Percentiles rank a stretch among this genome's conserved stretches.
Conservation (phyloP, 2,888 invertebrate genomes). For the Hirtodrosophila alboralis region DNA sequence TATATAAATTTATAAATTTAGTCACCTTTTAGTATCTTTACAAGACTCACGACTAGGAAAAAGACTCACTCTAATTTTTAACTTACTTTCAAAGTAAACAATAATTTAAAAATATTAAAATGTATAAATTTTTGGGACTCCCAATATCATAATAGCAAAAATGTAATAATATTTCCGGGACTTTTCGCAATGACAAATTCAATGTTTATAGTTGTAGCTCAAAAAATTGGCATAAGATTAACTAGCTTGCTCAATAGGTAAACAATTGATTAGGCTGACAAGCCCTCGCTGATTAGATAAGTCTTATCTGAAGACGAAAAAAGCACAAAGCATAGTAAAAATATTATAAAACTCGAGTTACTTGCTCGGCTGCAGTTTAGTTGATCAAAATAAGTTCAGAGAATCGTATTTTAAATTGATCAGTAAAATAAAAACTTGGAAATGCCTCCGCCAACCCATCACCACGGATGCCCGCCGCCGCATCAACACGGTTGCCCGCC, state of each 20-base stretch:
- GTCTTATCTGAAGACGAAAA: slow-evolving; percentile 33
- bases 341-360: slow-evolving; percentile 40
- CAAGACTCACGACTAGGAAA: too few relatives aligned
- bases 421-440: neutral
- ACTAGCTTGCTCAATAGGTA: slow-evolving; percentile 1
- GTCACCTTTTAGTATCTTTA: too few relatives aligned
- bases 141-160: slow-evolving; percentile 2
- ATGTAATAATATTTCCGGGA: neutral
- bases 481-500: slow-evolving; percentile 11
- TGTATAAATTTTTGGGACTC: too few relatives aligned
- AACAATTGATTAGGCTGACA: slow-evolving; percentile 26
- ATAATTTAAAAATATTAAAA: too few relatives aligned
- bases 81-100: too few relatives aligned
- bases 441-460: slow-evolving; percentile 22
- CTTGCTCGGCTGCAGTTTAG: slow-evolving; percentile 33
- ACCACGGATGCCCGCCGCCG: slow-evolving; percentile 25
- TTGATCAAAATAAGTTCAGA: slow-evolving; percentile 11
- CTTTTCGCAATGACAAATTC: slow-evolving; percentile 14
- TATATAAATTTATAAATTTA: too few relatives aligned
- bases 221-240: slow-evolving; percentile 12
- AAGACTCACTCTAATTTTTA: too few relatives aligned
- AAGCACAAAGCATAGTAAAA: slow-evolving; percentile 14
- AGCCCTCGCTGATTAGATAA: slow-evolving; percentile 42
- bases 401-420: slow-evolving; percentile 13
- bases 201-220: slow-evolving; percentile 19